A percentile compares a stretch with the other conserved stretches of the same genome.
Conservation (phyloP, 2,113 vertebrate genomes). For the Cichladusa arquata region DNA sequence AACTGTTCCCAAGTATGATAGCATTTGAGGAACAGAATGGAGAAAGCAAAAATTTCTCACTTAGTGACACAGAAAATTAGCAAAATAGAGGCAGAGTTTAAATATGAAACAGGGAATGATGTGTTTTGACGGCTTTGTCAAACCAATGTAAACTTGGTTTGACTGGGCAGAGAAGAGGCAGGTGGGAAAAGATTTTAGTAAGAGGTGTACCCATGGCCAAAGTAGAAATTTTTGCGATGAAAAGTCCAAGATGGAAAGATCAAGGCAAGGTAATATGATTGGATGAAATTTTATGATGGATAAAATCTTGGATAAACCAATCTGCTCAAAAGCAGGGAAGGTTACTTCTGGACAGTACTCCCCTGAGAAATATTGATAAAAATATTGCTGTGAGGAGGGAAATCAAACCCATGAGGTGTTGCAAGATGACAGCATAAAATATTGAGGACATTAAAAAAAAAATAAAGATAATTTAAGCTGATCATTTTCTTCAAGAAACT, state of each 20-base stretch:
- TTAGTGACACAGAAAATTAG: neutral
- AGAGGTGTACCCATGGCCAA: neutral
- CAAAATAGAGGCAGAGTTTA: neutral
- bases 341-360: fast-evolving
- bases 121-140: neutral
- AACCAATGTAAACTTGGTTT: neutral
- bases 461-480: neutral
- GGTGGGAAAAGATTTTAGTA: neutral
- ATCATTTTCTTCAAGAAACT: neutral
- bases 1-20: neutral
- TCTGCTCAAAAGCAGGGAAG: neutral
- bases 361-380: neutral
- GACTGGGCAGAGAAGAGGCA: neutral
- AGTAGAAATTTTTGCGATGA: neutral
- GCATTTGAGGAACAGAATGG: neutral
- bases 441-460: neutral
- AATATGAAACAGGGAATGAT: neutral
- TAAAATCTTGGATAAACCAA: neutral
- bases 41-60: neutral
- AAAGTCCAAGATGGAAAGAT: neutral
- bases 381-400: neutral
- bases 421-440: neutral
- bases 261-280: neutral
- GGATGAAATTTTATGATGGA: neutral
- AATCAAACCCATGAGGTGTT: neutral